phyloP scores from a whole-genome alignment of 2,113 vertebrate genomes.

The Dicrurus megarhynchus region DNA sequence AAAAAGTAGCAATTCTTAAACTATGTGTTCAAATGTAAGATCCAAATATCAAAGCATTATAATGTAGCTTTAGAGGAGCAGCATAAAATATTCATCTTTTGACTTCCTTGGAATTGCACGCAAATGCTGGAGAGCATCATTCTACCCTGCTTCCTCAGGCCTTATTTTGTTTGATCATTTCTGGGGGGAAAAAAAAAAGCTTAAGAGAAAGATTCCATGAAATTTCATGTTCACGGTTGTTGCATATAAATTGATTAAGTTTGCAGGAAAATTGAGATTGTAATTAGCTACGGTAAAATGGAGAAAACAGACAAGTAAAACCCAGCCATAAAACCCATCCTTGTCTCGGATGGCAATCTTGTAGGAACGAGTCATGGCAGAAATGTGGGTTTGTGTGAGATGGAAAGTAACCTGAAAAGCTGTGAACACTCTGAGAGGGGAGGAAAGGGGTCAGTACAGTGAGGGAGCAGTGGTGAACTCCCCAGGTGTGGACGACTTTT shows the following conservation, averaged over 20 bases:
- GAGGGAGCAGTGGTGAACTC: background rate
- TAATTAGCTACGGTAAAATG: background rate
- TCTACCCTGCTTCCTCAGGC: background rate
- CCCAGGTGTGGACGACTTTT: background rate
- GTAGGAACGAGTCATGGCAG: background rate
- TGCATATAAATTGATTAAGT: background rate
- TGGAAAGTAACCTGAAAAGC: background rate
- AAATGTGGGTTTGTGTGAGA: background rate
- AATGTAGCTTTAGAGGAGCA: background rate
- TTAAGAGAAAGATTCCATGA: background rate
- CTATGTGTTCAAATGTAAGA: background rate
- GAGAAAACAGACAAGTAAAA: background rate
- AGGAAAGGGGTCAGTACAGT: background rate
- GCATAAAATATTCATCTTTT: background rate
- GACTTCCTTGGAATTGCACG: background rate
- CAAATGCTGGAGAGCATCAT: background rate
- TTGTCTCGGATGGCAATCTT: background rate
- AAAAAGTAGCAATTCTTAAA: background rate
- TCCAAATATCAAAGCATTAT: background rate
- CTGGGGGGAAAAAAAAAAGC: background rate
- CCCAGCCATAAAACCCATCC: background rate
- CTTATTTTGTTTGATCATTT: background rate
- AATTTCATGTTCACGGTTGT: background rate
- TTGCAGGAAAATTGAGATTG: background rate
- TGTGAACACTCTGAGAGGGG: rapidly evolving